Base-by-base conservation (phyloP, 53 echinoderm and acorn worm genomes). In the Zoroaster sp. region DNA sequence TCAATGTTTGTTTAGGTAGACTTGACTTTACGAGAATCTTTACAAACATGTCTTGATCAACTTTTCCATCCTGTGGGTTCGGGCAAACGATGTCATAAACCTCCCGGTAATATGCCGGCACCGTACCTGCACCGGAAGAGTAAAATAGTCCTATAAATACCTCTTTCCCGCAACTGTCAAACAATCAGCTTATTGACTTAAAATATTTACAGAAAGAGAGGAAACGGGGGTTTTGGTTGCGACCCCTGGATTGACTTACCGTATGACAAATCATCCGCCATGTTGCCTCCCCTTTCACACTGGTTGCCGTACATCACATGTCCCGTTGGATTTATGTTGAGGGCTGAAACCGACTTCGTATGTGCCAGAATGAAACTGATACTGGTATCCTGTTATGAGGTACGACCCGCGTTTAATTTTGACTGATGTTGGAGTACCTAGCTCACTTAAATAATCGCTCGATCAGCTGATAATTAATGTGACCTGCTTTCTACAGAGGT, bases 71-170 rank as follows among this genome's bases (percentile, higher is more conserved):
- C 15, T 79, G 80, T 4, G 66, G 89, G 38, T 54, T 89, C 11
- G 98, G 98, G 86, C 98, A 98, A 12, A 98, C 95, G 79, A 98
- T 95, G 86, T 98, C 94, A 63, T 98, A 98, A 9, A 98, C 98
- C 88, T 98, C 98, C 18, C 98, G 88, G 76, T 98, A 98, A 67
- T 92, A 98, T 72, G 94, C 59, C 49, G 98, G 98, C 17, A 98
- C 90, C 14, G 94, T 73, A 45, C 98, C 98, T 98, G 88, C 74
- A 73, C 51, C 47, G 49, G 30, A 33, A 59, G 2, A 59, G 28
- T 59, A 59, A 78, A 77, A 72, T 40, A 20, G 34, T 8, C 21
- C 75, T 52, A 4, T 1, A 11, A 33, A 74, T 35, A 30, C 10
- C 42, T 34, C 78, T 13, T 72, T 25, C 37, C 38, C 0, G 33